Conservation (phyloP, 2,888 invertebrate genomes). For the Conchocele bisecta region DNA sequence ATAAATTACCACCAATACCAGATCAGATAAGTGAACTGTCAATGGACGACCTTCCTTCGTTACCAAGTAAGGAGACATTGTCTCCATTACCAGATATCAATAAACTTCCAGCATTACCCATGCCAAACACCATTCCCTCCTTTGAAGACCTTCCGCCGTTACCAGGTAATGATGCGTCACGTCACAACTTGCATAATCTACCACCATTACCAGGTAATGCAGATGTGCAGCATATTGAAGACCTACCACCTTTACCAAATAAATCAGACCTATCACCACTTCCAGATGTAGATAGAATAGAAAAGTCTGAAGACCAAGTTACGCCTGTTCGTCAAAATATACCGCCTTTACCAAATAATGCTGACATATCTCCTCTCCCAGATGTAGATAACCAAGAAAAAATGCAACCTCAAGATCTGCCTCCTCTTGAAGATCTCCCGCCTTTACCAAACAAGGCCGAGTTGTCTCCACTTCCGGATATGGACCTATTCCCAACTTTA, state of each 20-base stretch:
- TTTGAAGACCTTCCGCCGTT: constrained; percentile 15
- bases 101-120: constrained; percentile 27
- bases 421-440: constrained; percentile 20
- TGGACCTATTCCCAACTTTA: no score
- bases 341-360: constrained; percentile 22
- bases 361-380: constrained; percentile 10
- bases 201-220: constrained; percentile 15
- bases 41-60: constrained; percentile 13
- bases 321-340: background rate
- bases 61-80: constrained; percentile 13
- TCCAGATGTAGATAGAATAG: constrained; percentile 4
- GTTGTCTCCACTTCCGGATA: constrained; percentile 4
- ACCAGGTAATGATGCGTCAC: constrained; percentile 32
- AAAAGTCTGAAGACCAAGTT: no score
- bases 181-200: constrained; percentile 19
- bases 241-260: constrained; percentile 23
- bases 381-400: no score
- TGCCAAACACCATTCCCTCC: no score
- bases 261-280: constrained; percentile 25
- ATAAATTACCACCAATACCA: constrained; percentile 11
- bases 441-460: background rate
- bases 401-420: no score
- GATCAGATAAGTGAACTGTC: background rate
- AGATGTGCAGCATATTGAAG: background rate
- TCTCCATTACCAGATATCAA: constrained; percentile 20